Base-by-base conservation (phyloP, 2,888 invertebrate species). In the Asteroscopus sphinx region DNA sequence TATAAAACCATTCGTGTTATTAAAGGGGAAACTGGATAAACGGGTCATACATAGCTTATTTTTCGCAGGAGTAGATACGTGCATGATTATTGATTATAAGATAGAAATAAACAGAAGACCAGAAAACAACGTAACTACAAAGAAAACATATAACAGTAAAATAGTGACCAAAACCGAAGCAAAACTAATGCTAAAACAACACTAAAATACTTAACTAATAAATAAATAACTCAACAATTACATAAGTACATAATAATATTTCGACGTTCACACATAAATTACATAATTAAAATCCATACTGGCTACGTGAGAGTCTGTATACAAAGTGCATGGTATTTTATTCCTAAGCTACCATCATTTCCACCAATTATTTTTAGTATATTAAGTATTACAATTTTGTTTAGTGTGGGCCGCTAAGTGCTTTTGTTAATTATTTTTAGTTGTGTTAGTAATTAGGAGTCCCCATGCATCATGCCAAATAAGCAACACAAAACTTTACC, bases 401-500 rank as follows among this genome's bases (percentile, higher is more conserved):
- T 76, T 64, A 69, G 73, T 76, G 63, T 68, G 67, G 67, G 68
- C 66, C 12, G 57, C 66, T 70, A 73, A 71, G 74, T 76, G 69
- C 53, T 59, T 54, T 64, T 59, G 56, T 68, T 69, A 59, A 49
- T 65, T 51, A 59, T 53, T 66, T 70, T 82, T 81, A 80, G 80
- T 70, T 55, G 40, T 60, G 73, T 77, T 83, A 77, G 79, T 80
- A 53, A 53, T 74, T 78, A 54, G 25, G 69, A 58, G 59, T 72
- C 71, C 70, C 75, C 82, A 83, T 82, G 82, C 84, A 76, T 68
- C 93, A 93, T 94, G 93, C 93, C 80, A 89, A 92, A 84, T 84
- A 93, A 93, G 93, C 92, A 92, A 92, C 86, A 91, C 82, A 88
- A 87, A 89, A 92, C 87, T 86, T 93, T 94, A 93, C 93, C 93